phyloP scores from a whole-genome alignment of 2,797 vertebrate species.

The Helarctos malayanus region DNA sequence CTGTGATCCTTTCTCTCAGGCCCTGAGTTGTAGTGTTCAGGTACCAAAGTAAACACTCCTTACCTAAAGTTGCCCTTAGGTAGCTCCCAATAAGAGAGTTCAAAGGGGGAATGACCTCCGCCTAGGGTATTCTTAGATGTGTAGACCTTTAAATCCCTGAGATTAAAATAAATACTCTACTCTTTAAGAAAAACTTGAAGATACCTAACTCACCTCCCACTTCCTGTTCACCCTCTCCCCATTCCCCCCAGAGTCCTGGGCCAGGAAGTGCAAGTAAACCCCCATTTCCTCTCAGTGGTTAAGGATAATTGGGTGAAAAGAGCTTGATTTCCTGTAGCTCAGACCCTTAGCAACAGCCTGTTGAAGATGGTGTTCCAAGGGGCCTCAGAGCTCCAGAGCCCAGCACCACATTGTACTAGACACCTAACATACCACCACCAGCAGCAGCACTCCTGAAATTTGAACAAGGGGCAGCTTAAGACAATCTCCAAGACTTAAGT shows the following conservation, averaged over 20 bases:
- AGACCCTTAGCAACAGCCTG: not conserved
- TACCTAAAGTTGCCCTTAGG: conserved; percentile 1
- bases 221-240: not conserved
- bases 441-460: not conserved
- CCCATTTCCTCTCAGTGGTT: conserved; percentile 6
- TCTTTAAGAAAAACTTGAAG: conserved; percentile 35
- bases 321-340: not conserved
- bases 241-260: not conserved
- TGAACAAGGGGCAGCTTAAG: not conserved
- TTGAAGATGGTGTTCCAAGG: conserved; percentile 8
- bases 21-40: not conserved
- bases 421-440: not conserved
- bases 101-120: not conserved
- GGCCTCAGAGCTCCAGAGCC: not conserved
- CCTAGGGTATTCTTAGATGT: not conserved
- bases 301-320: conserved; percentile 41
- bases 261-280: not conserved
- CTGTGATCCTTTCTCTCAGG: not conserved
- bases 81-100: not conserved
- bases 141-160: not conserved
- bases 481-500: not conserved
- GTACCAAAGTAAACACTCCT: not conserved
- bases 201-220: not conserved
- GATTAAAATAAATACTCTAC: conserved; percentile 23
- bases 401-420: not conserved